These are phyloP conservation scores for Spermophilus dauricus DNA, from an alignment of 2,113 vertebrate genomes.

Conservation along the genomic window DNA sequence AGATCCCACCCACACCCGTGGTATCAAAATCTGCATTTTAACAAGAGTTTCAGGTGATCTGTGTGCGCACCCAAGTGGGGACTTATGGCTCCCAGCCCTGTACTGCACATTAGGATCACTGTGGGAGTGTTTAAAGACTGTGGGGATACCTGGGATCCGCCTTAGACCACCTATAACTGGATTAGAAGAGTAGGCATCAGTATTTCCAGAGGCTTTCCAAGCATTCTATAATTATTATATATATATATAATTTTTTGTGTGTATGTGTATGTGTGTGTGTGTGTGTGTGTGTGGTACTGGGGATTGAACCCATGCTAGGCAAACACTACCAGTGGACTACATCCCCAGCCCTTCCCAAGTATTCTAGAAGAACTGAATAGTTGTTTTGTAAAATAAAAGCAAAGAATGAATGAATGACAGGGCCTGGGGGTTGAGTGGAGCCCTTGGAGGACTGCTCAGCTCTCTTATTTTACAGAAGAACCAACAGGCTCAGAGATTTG, in stretches of 20 bases:
- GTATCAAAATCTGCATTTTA: not conserved
- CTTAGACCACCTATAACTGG: not conserved
- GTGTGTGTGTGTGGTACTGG: too few relatives aligned
- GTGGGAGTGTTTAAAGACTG: not conserved
- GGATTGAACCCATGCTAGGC: too few relatives aligned
- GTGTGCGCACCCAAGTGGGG: not conserved
- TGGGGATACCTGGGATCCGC: not conserved
- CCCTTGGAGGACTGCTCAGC: not conserved
- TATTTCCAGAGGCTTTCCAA: not conserved
- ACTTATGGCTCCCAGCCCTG: not conserved
- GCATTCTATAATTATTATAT: not conserved
- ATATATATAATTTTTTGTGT: too few relatives aligned
- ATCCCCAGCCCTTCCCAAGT: too few relatives aligned
- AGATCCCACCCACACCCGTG: too few relatives aligned
- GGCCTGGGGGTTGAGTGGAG: not conserved
- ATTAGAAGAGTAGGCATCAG: not conserved
- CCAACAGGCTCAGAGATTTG: not conserved
- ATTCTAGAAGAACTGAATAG: not conserved
- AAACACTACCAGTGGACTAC: too few relatives aligned
- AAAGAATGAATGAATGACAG: not conserved
- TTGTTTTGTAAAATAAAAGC: not conserved
- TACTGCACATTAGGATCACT: not conserved
- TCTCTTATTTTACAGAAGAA: not conserved
- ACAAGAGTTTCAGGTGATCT: not conserved
- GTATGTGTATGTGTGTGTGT: too few relatives aligned